Base-by-base conservation (phyloP, 1,140 invertebrate species). In the Nautilus pompilius region DNA sequence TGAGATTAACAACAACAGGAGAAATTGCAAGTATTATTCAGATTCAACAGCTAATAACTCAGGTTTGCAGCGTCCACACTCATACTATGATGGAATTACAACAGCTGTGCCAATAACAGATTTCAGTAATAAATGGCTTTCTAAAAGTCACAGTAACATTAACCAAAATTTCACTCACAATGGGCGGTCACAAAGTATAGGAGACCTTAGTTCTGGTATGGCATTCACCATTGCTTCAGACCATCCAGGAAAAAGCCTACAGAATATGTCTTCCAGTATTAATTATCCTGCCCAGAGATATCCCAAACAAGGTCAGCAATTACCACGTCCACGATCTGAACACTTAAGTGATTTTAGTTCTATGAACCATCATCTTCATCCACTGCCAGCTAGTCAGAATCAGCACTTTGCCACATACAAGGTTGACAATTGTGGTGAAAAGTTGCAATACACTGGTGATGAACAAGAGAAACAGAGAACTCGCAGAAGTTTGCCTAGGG, bases 1-100 rank as follows among this genome's bases (percentile, higher is more conserved):
- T 28, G 49, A 53, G n/a, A 53, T 53, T 6, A 53, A 53, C 49
- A 53, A 53, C 49, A 53, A 53, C 26, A 13, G 49, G 29, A 4
- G 49, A 24, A 53, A 22, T 53, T 53, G 49, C 29, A 22, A 28
- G 5, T 53, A 20, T 28, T 28, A 28, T 20, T 53, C 49, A 4
- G 49, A 53, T 53, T 53, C 49, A 5, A 28, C 49, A 5, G 49
- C 49, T 5, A 49, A 10, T 49, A 17, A 17, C 8, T 24, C 49
- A 24, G 49, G 17, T 5, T 15, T 24, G 15, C 49, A 53, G 29
- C n/a, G 49, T 15, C 20, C n/a, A 15, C 17, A 15, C 4, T 17
- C 49, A 53, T 17, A 53, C 17, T 5, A 20, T 53, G 26, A 13
- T 1, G 26, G 24, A 5, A 20, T 22, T 13, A 53, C 26, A 15